Evolutionary conservation across 2,113 vertebrate species (phyloP).

Genomic region (Caracal caracal): DNA sequence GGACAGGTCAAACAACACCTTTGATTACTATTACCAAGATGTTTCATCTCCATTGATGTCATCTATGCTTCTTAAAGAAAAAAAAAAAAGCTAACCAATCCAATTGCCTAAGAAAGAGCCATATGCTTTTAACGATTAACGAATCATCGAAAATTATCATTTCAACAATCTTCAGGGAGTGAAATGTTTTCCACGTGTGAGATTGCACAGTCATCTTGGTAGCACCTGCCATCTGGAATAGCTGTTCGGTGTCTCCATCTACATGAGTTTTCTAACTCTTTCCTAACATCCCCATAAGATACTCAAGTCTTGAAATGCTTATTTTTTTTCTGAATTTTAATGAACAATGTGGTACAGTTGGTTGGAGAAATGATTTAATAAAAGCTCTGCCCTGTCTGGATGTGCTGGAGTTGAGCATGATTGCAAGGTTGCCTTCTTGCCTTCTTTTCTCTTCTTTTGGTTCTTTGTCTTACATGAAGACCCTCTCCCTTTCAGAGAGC

Average conservation of each 20-base stretch:
- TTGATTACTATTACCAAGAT: not conserved
- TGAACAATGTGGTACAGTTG: not conserved
- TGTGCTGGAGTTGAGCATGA: not conserved
- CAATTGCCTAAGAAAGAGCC: not conserved
- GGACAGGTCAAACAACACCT: not conserved
- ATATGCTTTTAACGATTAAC: conserved; percentile 44
- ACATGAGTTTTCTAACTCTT: conserved; percentile 34
- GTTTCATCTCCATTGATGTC: not conserved
- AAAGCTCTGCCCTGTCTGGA: not conserved
- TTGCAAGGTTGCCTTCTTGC: not conserved
- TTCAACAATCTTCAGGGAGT: conserved; percentile 29
- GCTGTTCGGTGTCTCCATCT: not conserved
- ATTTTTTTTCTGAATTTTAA: not conserved
- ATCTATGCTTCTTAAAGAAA: not conserved
- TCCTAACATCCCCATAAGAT: not conserved
- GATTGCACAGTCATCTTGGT: not conserved
- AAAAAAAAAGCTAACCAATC: not conserved
- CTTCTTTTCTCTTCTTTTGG: not conserved
- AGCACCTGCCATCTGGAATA: conserved; percentile 22
- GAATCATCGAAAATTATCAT: conserved; percentile 23
- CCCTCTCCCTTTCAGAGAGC: not conserved
- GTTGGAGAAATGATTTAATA: not conserved
- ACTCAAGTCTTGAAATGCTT: not conserved
- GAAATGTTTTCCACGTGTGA: conserved; percentile 52
- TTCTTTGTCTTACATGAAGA: not conserved